Percentiles rank a stretch among this genome's conserved stretches.
Evolutionary conservation across 2,888 invertebrate genomes (phyloP).

Genomic region (Caenorhabditis sp.): DNA sequence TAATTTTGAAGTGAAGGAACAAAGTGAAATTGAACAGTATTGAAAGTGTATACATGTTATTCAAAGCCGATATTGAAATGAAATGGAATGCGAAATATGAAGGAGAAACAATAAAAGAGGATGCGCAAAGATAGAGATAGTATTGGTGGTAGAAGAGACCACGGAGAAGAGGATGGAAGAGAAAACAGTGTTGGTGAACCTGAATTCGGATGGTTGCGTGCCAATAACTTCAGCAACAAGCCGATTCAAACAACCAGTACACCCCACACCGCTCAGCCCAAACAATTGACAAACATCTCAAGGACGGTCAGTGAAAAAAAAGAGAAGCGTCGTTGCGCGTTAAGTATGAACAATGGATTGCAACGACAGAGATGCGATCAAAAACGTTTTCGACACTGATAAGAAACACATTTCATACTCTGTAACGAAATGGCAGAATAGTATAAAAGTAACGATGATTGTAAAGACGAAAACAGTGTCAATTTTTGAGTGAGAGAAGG

Average conservation of each 20-base stretch:
- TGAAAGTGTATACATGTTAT: constrained; percentile 19
- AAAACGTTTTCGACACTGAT: constrained; percentile 46
- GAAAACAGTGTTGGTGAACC: constrained; percentile 24
- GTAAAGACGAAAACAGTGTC: neutral
- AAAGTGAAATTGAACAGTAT: constrained; percentile 27
- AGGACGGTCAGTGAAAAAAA: constrained; percentile 55
- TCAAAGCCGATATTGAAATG: constrained; percentile 21
- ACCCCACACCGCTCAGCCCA: constrained; percentile 33
- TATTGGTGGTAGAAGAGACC: constrained; percentile 20
- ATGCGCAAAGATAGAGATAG: constrained; percentile 35
- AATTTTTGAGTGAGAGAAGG: neutral
- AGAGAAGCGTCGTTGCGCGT: constrained; percentile 25
- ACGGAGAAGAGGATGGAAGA: neutral
- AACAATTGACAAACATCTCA: constrained; percentile 47
- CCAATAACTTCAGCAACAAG: constrained; percentile 42
- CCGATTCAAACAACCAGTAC: constrained; percentile 28
- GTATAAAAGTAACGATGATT: neutral
- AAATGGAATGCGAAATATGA: constrained; percentile 26
- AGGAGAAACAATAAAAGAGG: constrained; percentile 32
- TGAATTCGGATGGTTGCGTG: constrained; percentile 47
- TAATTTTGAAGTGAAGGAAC: neutral
- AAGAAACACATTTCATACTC: constrained; percentile 28
- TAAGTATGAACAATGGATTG: constrained; percentile 48
- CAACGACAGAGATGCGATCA: constrained; percentile 12
- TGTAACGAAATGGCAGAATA: constrained; percentile 20